Evolutionary conservation across 2,888 invertebrate species (phyloP).

Genomic region (Mellilla xanthometata): DNA sequence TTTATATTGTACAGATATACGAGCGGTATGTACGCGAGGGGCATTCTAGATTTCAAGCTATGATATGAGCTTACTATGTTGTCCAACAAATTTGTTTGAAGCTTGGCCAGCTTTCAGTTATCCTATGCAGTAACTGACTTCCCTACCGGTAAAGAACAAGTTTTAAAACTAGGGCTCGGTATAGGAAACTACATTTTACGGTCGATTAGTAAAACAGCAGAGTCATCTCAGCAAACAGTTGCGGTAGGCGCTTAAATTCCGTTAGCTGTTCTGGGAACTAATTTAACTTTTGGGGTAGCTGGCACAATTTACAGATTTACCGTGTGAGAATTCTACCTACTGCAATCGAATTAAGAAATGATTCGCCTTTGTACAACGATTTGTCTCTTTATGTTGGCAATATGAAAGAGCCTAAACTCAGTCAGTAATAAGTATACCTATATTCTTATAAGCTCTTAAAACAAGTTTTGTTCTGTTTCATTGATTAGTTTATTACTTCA

Average conservation of each 20-base stretch:
- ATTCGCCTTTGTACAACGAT: too few species aligned
- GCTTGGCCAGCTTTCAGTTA: background rate
- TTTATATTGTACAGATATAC: constrained; percentile 18
- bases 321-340: constrained; percentile 36
- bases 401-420: too few species aligned
- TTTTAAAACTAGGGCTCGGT: constrained; percentile 9
- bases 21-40: constrained; percentile 10
- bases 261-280: constrained; percentile 50
- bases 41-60: constrained; percentile 10
- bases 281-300: constrained; percentile 56
- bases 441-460: too few species aligned
- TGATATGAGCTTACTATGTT: constrained; percentile 2
- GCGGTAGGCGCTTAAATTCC: constrained; percentile 48
- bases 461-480: too few species aligned
- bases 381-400: too few species aligned
- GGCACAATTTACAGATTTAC: constrained; percentile 43
- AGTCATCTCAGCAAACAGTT: constrained; percentile 34
- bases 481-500: constrained; percentile 1
- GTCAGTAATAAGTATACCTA: too few species aligned
- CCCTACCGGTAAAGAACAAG: background rate
- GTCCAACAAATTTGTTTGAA: background rate
- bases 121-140: background rate
- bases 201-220: constrained; percentile 21
- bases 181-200: constrained; percentile 23
- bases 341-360: background rate